Base-by-base conservation (phyloP, 2,888 invertebrate genomes). In the Pollenia griseotomentosa region DNA sequence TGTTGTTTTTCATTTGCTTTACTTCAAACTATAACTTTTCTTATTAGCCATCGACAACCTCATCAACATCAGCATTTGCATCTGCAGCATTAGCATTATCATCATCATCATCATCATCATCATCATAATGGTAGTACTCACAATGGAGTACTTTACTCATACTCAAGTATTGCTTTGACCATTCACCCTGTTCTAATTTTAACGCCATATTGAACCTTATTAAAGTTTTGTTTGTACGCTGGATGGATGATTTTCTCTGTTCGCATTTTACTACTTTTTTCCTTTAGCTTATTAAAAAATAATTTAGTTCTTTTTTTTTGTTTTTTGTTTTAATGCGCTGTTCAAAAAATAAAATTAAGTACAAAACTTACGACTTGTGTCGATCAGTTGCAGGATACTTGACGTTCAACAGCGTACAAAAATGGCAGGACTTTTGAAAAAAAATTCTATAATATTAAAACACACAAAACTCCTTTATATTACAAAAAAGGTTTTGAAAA, bases 151-250 rank as follows among this genome's bases (percentile, higher is more conserved):
- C 84, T 81, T 84, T 63, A 33, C 81, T 82, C 84, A 73, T 81
- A 74, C 84, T 82, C 68, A 82, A 82, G 78, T 63, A 84, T 78
- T 74, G 87, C 87, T 88, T 84, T 83, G 79, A 77, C 83, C 73
- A 82, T 71, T 81, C 79, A 86, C 88, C 80, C 80, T 85, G 87
- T 84, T 89, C 87, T 88, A 88, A 88, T 87, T 88, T 88, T 80
- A 85, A 88, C 88, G 88, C 88, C 85, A 87, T 88, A 89, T 89
- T 89, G 89, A 88, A 88, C 88, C 85, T 83, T 80, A 83, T 88
- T 82, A 88, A 88, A 87, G 88, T 87, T 87, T 78, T 84, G 87
- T 84, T 85, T 80, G 55, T 70, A 74, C 74, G 16, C 10, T 73
- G 71, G 44, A 65, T 80, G 80, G 81, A 63, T 81, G 57, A 19